phyloP scores from a whole-genome alignment of 2,797 vertebrate genomes.

The Chelidonichthys spinosus region DNA sequence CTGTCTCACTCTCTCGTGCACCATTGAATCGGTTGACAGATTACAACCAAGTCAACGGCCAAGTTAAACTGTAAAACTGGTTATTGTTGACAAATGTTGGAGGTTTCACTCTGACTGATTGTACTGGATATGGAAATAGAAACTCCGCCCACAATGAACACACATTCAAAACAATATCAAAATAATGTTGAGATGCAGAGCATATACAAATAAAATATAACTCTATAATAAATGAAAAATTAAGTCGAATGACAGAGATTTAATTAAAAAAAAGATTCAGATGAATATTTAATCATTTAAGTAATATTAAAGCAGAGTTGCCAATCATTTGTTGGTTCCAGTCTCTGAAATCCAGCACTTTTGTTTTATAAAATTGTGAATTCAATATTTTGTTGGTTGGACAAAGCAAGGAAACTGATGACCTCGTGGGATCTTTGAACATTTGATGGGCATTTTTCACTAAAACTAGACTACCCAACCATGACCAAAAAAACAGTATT shows the following conservation, averaged over 20 bases:
- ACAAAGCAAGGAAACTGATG: background rate
- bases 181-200: background rate
- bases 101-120: slow-evolving; percentile 4
- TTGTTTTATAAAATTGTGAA: background rate
- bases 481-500: too few relatives aligned
- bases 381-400: background rate
- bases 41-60: slow-evolving; percentile 32
- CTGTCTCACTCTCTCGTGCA: slow-evolving; percentile 39
- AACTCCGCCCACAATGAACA: background rate
- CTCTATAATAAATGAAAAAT: background rate
- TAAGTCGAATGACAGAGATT: background rate
- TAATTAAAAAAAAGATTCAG: background rate
- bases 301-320: background rate
- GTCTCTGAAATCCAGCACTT: background rate
- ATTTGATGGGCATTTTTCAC: background rate
- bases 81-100: slow-evolving; percentile 34
- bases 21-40: slow-evolving; percentile 39
- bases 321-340: background rate
- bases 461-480: too few relatives aligned
- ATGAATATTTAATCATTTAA: background rate
- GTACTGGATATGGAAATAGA: background rate
- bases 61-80: slow-evolving; percentile 52
- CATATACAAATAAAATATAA: background rate
- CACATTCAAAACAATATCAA: background rate
- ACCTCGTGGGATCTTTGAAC: background rate